phyloP scores from a whole-genome alignment of 2,113 vertebrate genomes.

The Tachysurus vachellii region DNA sequence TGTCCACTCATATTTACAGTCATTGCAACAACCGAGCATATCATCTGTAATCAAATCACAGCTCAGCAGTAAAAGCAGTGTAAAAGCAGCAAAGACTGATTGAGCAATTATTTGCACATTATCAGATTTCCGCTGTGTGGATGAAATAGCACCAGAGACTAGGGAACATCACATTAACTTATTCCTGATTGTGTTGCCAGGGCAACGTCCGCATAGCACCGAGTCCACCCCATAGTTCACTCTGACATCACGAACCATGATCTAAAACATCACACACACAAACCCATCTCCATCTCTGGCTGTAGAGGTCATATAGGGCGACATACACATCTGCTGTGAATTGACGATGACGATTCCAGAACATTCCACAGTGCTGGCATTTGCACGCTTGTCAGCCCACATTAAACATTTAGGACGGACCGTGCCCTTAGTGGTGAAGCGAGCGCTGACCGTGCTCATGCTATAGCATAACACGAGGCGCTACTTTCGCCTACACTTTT shows the following conservation, averaged over 20 bases:
- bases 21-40: neutral
- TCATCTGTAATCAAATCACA: neutral
- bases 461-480: slow-evolving; percentile 24
- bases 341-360: slow-evolving; percentile 63
- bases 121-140: slow-evolving; percentile 4
- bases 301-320: slow-evolving; percentile 51
- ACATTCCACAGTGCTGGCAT: slow-evolving; percentile 71
- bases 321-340: slow-evolving; percentile 69
- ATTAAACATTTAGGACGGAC: slow-evolving; percentile 62
- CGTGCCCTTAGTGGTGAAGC: slow-evolving; percentile 1
- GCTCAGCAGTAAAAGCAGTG: neutral
- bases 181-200: slow-evolving; percentile 43
- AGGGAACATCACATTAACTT: slow-evolving; percentile 29
- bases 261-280: slow-evolving; percentile 36
- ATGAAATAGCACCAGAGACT: slow-evolving; percentile 8
- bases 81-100: neutral
- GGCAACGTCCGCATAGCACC: slow-evolving; percentile 30
- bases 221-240: slow-evolving; percentile 40
- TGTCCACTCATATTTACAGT: neutral
- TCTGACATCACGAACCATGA: slow-evolving; percentile 30
- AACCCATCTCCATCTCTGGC: slow-evolving; percentile 8
- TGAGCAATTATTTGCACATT: slow-evolving; percentile 21
- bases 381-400: slow-evolving; percentile 72
- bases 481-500: neutral
- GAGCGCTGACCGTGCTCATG: slow-evolving; percentile 6